Base-by-base conservation (phyloP, 1,140 invertebrate species). In the Littorina saxatilis region DNA sequence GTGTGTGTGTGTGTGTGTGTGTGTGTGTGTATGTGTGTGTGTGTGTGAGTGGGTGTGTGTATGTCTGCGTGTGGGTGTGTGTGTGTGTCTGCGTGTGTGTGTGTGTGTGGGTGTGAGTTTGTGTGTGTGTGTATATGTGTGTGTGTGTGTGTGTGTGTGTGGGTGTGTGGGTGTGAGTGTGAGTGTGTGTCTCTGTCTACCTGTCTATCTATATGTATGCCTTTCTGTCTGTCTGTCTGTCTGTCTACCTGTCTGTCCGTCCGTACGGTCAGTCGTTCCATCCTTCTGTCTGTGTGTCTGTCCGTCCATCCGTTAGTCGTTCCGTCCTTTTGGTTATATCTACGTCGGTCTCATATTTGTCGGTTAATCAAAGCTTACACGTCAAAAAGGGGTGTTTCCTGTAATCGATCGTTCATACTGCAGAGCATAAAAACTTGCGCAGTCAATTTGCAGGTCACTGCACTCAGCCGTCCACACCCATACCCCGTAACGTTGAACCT, bases 1-100 rank as follows among this genome's bases (percentile, higher is more conserved):
- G 58, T 61, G 58, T 61, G 58, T 61, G 58, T 61, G 58, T 61
- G 58, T 61, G 58, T 61, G 58, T 61, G 58, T 61, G 58, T 47
- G 58, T 61, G 58, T n/a, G 58, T 61, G 58, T 61, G 58, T 61
- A 23, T 61, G 58, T 61, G 58, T 61, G 58, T 61, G 58, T 61
- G 58, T 61, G 58, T 61, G 58, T 61, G 58, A 13, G 58, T 61
- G 7, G 7, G 58, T 61, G 58, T 61, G 58, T 61, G 58, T 61
- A 23, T 61, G 58, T 61, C 9, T 61, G 58, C n/a, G 58, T 61
- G 58, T 61, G 58, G 9, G 58, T 61, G 58, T 61, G 58, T 61
- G 58, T 61, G 58, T 61, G 58, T 61, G 27, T n/a, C 5, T 66
- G 61, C n/a, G n/a, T 29, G 27, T 5, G 27, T 17, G 27, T 32